Percentiles rank a stretch among this genome's conserved stretches.
Conservation (phyloP, 2,888 invertebrate genomes). For the Latrodectus hesperus region DNA sequence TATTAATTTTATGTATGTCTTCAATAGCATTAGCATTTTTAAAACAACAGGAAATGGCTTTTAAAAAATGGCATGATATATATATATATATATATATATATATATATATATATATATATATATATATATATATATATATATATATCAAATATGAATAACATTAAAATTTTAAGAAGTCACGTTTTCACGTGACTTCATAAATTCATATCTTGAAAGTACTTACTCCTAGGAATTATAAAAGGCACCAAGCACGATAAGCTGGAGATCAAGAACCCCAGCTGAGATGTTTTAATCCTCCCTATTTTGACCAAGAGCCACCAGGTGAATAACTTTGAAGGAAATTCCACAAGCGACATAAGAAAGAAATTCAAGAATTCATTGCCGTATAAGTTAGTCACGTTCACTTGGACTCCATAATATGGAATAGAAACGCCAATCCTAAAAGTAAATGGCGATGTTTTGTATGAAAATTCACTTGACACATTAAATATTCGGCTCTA, state of each 20-base stretch:
- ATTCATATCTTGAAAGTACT: not conserved
- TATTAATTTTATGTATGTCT: too few species aligned
- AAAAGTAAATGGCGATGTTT: too few species aligned
- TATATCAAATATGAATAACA: not conserved
- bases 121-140: not conserved
- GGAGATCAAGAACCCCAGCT: constrained; percentile 76
- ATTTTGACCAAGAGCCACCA: constrained; percentile 78
- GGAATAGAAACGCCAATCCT: constrained; percentile 59
- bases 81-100: not conserved
- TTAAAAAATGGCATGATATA: too few species aligned
- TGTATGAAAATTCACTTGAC: too few species aligned
- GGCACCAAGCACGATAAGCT: constrained; percentile 69
- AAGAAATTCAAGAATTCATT: constrained; percentile 82
- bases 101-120: too few species aligned
- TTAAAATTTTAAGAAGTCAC: not conserved
- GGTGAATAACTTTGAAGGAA: constrained; percentile 80
- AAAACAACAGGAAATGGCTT: too few species aligned
- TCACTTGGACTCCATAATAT: constrained; percentile 70
- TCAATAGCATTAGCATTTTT: too few species aligned
- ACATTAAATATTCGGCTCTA: too few species aligned
- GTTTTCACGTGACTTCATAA: not conserved
- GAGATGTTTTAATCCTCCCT: constrained; percentile 78
- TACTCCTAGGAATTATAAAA: constrained; percentile 38
- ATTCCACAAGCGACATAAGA: constrained; percentile 80
- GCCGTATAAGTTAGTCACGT: constrained; percentile 77